phyloP scores from a whole-genome alignment of 1,140 invertebrate species.

The Trinorchestia longiramus region DNA sequence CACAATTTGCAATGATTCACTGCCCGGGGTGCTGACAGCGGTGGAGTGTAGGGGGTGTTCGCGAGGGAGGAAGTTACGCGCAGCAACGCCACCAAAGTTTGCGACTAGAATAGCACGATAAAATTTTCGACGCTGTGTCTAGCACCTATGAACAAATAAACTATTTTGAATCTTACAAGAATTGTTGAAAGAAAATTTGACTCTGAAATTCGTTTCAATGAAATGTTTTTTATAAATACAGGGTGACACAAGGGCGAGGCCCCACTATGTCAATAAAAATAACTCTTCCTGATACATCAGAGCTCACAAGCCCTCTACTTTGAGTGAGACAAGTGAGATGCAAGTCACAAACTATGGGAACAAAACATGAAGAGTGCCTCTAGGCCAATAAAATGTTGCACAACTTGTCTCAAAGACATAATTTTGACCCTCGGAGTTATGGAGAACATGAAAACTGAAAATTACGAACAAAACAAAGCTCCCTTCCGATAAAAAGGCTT shows the following conservation, averaged over 20 bases:
- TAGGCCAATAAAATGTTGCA: not conserved
- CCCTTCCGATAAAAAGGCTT: not conserved
- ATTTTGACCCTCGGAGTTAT: not conserved
- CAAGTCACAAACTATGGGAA: not conserved
- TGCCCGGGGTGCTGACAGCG: conserved; percentile 44
- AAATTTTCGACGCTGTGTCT: not conserved
- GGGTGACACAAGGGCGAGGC: no score
- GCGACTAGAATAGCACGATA: not conserved
- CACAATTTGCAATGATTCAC: conserved; percentile 52
- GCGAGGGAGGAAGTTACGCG: not conserved
- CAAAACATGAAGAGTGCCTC: not conserved
- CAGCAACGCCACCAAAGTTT: not conserved
- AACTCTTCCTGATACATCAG: not conserved
- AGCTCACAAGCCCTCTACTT: not conserved
- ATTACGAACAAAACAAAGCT: not conserved
- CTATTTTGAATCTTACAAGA: not conserved
- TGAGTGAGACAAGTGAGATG: not conserved
- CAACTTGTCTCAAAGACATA: not conserved
- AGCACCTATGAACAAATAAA: not conserved
- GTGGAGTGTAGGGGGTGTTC: not conserved
- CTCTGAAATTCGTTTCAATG: not conserved
- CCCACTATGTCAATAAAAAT: not conserved
- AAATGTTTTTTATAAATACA: not conserved
- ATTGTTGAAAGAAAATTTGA: not conserved
- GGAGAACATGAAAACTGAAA: not conserved